Evolutionary conservation across 1,140 invertebrate species (phyloP), one percentile per base, ranked within the genome.

Genomic region (Dolichoris vasculosae): DNA sequence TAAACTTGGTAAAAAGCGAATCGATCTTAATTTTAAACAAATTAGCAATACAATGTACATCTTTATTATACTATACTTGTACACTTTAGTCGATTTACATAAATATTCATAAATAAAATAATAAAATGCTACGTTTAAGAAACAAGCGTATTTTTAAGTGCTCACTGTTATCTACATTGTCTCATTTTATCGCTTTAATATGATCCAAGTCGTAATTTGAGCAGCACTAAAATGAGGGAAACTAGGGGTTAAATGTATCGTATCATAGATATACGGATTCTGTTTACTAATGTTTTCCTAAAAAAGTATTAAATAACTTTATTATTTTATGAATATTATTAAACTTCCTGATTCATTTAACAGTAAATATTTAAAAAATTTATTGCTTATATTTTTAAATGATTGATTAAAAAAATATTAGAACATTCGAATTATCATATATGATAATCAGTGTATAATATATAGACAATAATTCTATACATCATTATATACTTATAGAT

Each of bases 171-270:
- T 46, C 51, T 59, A n/a, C 35, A 73, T 83, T 83, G 71, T 76
- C 35, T 63, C 71, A 30, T 75, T 71, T 82, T 20, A 82, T 82
- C 43, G 69, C 48, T 55, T 73, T 23, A 63, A 75, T 83, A 75
- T 83, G 71, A 83, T 83, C 38, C 46, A 32, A 51, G 20, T 30
- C 48, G 82, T 59, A 83, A 83, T 23, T 11, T 23, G 73, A 83
- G 82, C 23, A 83, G 48, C 51, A 43, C 38, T 59, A 75, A 83
- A 83, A 75, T 83, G 43, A 83, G 51, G 71, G 51, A 83, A 83
- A 48, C 30, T n/a, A 48, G 71, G 46, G 81, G 81, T 59, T 83
- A 59, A 83, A 75, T 83, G 48, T 75, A 59, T 63, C 51, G 69
- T 23, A 11, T 17, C 46, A 35, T 59, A 59, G n/a, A 23, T 83